phyloP scores from a whole-genome alignment of 2,797 vertebrate species.

The Aeoliscus strigatus region DNA sequence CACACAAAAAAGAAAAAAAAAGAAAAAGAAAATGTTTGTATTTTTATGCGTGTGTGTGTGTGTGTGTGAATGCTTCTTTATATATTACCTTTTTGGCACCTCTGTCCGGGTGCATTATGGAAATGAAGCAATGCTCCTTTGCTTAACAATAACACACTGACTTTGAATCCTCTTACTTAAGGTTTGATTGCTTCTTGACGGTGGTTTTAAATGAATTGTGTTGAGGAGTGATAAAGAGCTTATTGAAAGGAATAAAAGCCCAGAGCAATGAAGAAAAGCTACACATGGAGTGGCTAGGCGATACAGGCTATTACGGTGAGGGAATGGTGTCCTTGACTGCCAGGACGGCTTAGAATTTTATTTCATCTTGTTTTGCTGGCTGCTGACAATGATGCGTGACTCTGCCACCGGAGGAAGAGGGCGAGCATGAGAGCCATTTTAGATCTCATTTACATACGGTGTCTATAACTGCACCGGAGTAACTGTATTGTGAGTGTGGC shows the following conservation, averaged over 20 bases:
- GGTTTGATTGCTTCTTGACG: slow-evolving; percentile 86
- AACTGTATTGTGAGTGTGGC: slow-evolving; percentile 10
- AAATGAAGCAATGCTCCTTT: slow-evolving; percentile 80
- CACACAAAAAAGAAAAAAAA: no score
- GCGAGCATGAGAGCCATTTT: slow-evolving; percentile 72
- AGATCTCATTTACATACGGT: slow-evolving; percentile 73
- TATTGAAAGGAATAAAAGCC: slow-evolving; percentile 86
- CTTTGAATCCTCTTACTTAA: slow-evolving; percentile 88
- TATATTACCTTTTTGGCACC: slow-evolving; percentile 70
- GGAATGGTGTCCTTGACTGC: slow-evolving; percentile 85
- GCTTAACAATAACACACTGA: slow-evolving; percentile 84
- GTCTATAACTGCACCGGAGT: slow-evolving; percentile 47
- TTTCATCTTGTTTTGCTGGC: slow-evolving; percentile 84
- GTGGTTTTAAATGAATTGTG: slow-evolving; percentile 87
- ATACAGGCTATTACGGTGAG: slow-evolving; percentile 84
- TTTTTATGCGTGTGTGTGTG: no score
- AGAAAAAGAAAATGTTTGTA: slow-evolving; percentile 67
- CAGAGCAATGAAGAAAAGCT: slow-evolving; percentile 83
- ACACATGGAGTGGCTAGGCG: slow-evolving; percentile 82
- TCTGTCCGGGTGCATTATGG: slow-evolving; percentile 75
- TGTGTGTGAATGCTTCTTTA: slow-evolving; percentile 66
- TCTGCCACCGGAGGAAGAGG: slow-evolving; percentile 72
- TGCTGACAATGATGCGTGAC: slow-evolving; percentile 82
- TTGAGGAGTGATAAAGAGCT: slow-evolving; percentile 86
- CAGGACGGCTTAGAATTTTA: slow-evolving; percentile 83